Evolutionary conservation across 2,888 invertebrate genomes (phyloP), one percentile per base, ranked within the genome.

Genomic region (Norana najaformis): DNA sequence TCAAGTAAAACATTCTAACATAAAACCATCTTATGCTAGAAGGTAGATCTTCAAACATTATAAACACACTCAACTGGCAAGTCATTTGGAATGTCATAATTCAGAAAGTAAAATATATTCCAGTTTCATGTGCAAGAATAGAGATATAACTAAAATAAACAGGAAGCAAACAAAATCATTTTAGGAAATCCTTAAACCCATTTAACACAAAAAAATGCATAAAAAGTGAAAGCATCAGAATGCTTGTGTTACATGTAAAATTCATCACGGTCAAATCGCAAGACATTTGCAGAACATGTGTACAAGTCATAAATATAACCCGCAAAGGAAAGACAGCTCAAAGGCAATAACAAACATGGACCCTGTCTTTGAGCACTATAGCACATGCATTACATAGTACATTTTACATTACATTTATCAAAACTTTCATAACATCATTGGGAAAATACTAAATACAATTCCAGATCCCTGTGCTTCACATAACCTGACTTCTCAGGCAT

Each of bases 61-160:
- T 47, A 30, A n/a, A 69, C 30, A 69, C 69, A 69, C n/a, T 69
- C 69, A n/a, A 69, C 30, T 69, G 69, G 1, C 69, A 69, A n/a
- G 30, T 69, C 69, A 69, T 30, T n/a, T 69, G 69, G 69, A 69
- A 69, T 69, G 69, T 69, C n/a, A n/a, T 69, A 69, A 69, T 69
- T 69, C 69, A n/a, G 69, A 69, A 69, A 69, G 69, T n/a, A 69
- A 69, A 69, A 69, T 69, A 69, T 69, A 69, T 69, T 69, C 69
- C 69, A 69, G 69, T 69, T 69, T 69, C 69, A 69, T n/a, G 69
- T 69, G n/a, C 30, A 69, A 69, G n/a, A 69, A 30, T 69, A n/a
- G 69, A 69, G 69, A 69, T n/a, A 69, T n/a, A 69, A 69, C 69
- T 69, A 69, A 30, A n/a, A 69, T 69, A 69, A 41, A 69, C 69